phyloP scores from a whole-genome alignment of 1,140 invertebrate genomes.

The Lasioglossum baleicum region DNA sequence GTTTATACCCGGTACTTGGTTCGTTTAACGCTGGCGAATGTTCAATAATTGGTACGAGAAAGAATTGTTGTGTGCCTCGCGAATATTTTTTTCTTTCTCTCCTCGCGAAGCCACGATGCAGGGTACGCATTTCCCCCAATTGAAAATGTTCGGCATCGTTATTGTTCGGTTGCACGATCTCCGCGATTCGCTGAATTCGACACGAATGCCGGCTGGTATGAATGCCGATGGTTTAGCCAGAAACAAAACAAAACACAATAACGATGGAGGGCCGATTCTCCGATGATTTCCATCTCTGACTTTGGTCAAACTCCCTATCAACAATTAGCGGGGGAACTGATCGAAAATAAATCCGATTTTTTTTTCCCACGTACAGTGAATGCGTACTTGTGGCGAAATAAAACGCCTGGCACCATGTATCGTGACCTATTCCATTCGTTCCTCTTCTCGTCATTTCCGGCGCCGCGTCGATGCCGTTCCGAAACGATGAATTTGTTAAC shows the following conservation, averaged over 20 bases:
- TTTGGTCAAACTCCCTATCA: background rate
- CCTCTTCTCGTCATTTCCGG: background rate
- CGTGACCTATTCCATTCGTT: too few relatives aligned
- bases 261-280: constrained; percentile 15
- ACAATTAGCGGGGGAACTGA: constrained; percentile 38
- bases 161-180: constrained; percentile 36
- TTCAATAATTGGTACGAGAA: constrained; percentile 37
- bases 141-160: constrained; percentile 35
- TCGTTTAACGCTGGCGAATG: constrained; percentile 37
- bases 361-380: background rate
- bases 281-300: constrained; percentile 34
- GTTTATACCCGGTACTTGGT: constrained; percentile 24
- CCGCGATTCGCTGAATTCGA: constrained; percentile 27
- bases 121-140: background rate
- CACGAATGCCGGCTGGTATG: background rate
- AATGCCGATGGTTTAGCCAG: constrained; percentile 4
- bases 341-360: constrained; percentile 31
- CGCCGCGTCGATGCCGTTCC: background rate
- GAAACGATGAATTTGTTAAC: constrained; percentile 16
- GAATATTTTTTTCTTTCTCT: too few relatives aligned
- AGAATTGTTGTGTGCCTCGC: background rate
- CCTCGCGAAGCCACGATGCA: background rate
- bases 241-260: constrained; percentile 29
- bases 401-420: too few relatives aligned
- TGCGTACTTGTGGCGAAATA: too few relatives aligned